Base-by-base conservation (phyloP, 2,113 vertebrate genomes). In the Oreotragus oreotragus region DNA sequence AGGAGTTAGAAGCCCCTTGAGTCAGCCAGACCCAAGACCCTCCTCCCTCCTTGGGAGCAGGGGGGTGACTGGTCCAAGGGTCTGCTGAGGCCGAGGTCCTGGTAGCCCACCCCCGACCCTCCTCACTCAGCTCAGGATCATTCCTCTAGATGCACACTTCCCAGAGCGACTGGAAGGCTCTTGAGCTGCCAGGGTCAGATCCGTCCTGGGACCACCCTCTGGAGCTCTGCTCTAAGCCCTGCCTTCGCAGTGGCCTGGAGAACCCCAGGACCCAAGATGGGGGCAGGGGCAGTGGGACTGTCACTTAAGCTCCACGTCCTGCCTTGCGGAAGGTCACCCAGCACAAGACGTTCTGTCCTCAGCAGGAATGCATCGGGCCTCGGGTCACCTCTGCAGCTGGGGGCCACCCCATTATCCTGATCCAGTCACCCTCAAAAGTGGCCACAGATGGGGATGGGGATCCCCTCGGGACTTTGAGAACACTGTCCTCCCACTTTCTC, bases 41-140 rank as follows among this genome's bases (percentile, higher is more conserved):
- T 73, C 2, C n/a, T 60, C 81, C 47, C 16, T 39, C 12, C 66
- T 14, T 1, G 0, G 58, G 36, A n/a, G 51, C 33, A 45, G 36
- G 77, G 36, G 8, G 17, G 39, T 11, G 7, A 7, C 1, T 7
- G 70, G 30, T 2, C 55, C 8, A 1, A 62, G 47, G 47, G 45
- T 5, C 27, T 4, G 84, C 13, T 0, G 14, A 86, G 57, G 70
- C n/a, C 2, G 13, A 60, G 27, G 33, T 30, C 83, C 70, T 87
- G 6, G 2, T 13, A 5, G 86, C 51, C 7, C 9, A 2, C 43
- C 25, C 6, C 36, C 5, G 0, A 70, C 66, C 57, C 4, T 0
- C 70, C 51, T 3, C 2, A 30, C 30, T 13, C 25, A 10, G 60
- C 17, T 55, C 21, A 28, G 80, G 83, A 62, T 76, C 21, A 62